phyloP scores from a whole-genome alignment of 2,797 vertebrate species.

The Melanotaenia nigrans region DNA sequence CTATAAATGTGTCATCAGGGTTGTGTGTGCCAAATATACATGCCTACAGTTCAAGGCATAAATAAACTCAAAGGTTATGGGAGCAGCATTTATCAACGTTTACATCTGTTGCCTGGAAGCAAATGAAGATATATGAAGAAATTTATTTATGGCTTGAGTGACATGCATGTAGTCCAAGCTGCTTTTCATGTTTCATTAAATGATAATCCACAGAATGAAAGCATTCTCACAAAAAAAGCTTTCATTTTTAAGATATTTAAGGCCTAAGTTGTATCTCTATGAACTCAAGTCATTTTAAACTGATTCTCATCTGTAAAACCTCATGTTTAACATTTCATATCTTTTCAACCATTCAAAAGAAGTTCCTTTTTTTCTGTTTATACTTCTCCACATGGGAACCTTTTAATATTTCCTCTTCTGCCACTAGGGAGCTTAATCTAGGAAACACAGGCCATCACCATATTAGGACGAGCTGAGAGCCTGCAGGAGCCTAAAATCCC shows the following conservation, averaged over 20 bases:
- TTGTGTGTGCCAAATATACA: slow-evolving; percentile 29
- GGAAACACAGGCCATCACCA: background rate
- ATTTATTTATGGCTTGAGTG: slow-evolving; percentile 38
- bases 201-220: too few species aligned
- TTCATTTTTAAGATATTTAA: too few species aligned
- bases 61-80: slow-evolving; percentile 27
- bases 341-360: background rate
- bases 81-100: slow-evolving; percentile 33
- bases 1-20: slow-evolving; percentile 34
- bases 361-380: slow-evolving; percentile 9
- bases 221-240: too few species aligned
- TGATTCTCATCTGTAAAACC: background rate
- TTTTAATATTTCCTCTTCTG: slow-evolving; percentile 15
- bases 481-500: background rate
- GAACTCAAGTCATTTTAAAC: background rate
- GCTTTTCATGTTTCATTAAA: background rate
- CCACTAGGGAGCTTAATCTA: background rate
- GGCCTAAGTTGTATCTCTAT: background rate
- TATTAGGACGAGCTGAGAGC: slow-evolving; percentile 5
- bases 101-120: slow-evolving; percentile 1
- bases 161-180: background rate
- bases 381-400: background rate
- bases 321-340: background rate
- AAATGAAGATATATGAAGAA: background rate
- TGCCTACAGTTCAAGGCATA: slow-evolving; percentile 26